Evolutionary conservation across 2,888 invertebrate genomes (phyloP).

Genomic region (Atrina japonica): DNA sequence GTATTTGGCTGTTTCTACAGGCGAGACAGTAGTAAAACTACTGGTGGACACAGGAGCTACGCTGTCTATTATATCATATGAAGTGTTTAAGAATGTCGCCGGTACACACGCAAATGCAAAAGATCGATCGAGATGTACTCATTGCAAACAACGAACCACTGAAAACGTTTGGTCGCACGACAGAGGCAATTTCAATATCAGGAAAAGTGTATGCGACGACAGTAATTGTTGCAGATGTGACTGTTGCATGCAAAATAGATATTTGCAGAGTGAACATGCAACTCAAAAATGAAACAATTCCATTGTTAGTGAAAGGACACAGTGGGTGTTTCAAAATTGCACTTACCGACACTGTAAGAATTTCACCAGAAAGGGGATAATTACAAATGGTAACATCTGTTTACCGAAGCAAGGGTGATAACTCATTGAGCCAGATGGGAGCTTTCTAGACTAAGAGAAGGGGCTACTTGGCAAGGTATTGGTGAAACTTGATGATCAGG

Average conservation of each 20-base stretch:
- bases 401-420: neutral
- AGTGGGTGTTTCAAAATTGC: constrained; percentile 7
- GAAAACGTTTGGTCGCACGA: neutral
- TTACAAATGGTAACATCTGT: neutral
- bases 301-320: neutral
- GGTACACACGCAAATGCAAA: neutral
- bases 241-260: no score
- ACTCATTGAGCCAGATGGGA: neutral
- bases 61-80: neutral
- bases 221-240: constrained; percentile 1
- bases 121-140: neutral
- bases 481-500: neutral
- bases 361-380: neutral
- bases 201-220: neutral
- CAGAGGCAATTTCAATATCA: neutral
- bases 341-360: neutral
- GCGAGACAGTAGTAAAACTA: neutral
- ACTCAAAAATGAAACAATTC: no score
- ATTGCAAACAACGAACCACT: neutral
- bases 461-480: neutral
- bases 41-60: constrained; percentile 20
- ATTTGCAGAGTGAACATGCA: no score
- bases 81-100: neutral
- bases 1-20: neutral
- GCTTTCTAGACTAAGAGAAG: neutral